A percentile compares a stretch with the other conserved stretches of the same genome.
phyloP scores from a whole-genome alignment of 2,888 invertebrate species.

The Tortricodes alternella region DNA sequence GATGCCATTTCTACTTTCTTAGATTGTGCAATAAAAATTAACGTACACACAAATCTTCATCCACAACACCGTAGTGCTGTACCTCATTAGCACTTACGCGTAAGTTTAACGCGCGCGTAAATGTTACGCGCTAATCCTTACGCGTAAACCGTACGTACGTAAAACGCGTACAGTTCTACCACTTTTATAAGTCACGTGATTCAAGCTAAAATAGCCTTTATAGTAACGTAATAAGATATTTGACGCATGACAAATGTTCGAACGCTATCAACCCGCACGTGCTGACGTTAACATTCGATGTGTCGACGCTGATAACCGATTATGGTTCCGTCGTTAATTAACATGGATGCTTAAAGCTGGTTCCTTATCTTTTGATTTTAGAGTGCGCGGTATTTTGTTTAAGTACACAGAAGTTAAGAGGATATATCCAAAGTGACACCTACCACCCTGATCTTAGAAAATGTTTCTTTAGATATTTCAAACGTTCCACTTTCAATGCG shows the following conservation, averaged over 20 bases:
- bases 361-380: conserved; percentile 1
- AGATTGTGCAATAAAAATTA: background rate
- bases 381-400: background rate
- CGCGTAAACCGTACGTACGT: conserved; percentile 38
- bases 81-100: conserved; percentile 46
- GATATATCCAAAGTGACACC: too few species aligned
- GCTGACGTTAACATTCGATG: conserved; percentile 9
- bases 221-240: too few species aligned
- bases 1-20: too few species aligned
- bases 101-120: conserved; percentile 37
- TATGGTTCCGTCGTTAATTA: conserved; percentile 12
- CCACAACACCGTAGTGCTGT: conserved; percentile 27
- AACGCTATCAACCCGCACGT: conserved; percentile 1
- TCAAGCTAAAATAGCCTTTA: too few species aligned
- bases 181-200: too few species aligned
- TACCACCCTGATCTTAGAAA: too few species aligned
- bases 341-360: conserved; percentile 5
- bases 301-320: conserved; percentile 8
- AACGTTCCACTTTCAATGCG: too few species aligned
- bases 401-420: too few species aligned
- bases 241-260: conserved; percentile 17
- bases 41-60: background rate
- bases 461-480: too few species aligned
- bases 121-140: conserved; percentile 41
- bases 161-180: too few species aligned